Conservation (phyloP, 2,113 vertebrate genomes). For the Phodopus roborovskii region DNA sequence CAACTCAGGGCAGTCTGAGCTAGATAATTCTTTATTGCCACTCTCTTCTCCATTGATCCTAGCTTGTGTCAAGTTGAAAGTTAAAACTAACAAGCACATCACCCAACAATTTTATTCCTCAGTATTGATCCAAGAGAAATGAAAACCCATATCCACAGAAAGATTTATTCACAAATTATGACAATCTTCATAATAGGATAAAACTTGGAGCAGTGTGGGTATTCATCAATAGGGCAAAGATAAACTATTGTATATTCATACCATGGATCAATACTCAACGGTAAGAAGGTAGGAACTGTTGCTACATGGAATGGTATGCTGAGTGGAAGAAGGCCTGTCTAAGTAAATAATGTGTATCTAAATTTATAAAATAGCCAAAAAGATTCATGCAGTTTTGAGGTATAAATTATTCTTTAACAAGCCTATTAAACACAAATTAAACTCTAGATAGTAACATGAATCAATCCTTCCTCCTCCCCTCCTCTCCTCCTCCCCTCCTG, state of each 20-base stretch:
- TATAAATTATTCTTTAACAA: slow-evolving; percentile 30
- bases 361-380: neutral
- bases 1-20: too few species aligned
- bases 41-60: neutral
- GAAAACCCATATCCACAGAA: slow-evolving; percentile 28
- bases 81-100: neutral
- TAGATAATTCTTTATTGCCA: too few species aligned
- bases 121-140: slow-evolving; percentile 1
- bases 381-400: neutral
- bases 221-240: neutral
- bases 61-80: neutral
- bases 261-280: neutral
- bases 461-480: neutral
- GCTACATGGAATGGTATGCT: neutral
- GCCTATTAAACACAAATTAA: neutral
- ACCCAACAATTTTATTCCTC: neutral
- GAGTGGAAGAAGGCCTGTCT: neutral
- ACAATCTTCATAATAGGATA: neutral
- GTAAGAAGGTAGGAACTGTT: neutral
- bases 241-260: neutral
- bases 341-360: neutral
- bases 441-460: neutral
- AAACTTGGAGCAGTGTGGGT: neutral
- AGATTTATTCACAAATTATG: neutral
- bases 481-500: rapidly evolving